Conservation (phyloP, 2,888 invertebrate genomes). For the Monoplex corrugatus region DNA sequence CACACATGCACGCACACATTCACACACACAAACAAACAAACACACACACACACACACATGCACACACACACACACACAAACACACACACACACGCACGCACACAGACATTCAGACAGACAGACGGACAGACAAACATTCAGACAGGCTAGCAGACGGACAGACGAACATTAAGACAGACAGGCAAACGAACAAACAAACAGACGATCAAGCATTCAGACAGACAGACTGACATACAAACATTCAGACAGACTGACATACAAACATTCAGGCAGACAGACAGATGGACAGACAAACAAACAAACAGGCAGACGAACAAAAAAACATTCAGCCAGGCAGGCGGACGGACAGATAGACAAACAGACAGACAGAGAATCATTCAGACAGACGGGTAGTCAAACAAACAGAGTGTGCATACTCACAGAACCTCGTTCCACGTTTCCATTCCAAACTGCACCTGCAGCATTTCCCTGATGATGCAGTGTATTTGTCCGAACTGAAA, state of each 20-base stretch:
- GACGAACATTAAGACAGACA: neutral
- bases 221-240: neutral
- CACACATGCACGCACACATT: too few species aligned
- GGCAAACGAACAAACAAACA: neutral
- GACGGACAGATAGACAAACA: neutral
- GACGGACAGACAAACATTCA: neutral
- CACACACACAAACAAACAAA: too few species aligned
- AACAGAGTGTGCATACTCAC: constrained; percentile 63
- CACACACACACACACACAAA: too few species aligned
- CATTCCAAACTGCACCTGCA: constrained; percentile 71
- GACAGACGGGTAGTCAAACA: too few species aligned
- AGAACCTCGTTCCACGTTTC: constrained; percentile 74
- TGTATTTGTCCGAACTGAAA: constrained; percentile 57
- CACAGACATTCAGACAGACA: neutral
- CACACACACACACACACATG: too few species aligned
- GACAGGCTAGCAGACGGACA: neutral
- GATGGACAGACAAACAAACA: neutral
- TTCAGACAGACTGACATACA: neutral
- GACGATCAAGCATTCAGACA: too few species aligned
- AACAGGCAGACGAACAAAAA: neutral
- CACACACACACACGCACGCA: too few species aligned
- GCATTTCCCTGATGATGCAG: constrained; percentile 54
- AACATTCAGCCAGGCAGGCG: too few species aligned
- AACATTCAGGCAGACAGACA: neutral
- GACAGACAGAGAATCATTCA: neutral